Conservation (phyloP, 2,888 invertebrate genomes). For the Sthenelais limicola region DNA sequence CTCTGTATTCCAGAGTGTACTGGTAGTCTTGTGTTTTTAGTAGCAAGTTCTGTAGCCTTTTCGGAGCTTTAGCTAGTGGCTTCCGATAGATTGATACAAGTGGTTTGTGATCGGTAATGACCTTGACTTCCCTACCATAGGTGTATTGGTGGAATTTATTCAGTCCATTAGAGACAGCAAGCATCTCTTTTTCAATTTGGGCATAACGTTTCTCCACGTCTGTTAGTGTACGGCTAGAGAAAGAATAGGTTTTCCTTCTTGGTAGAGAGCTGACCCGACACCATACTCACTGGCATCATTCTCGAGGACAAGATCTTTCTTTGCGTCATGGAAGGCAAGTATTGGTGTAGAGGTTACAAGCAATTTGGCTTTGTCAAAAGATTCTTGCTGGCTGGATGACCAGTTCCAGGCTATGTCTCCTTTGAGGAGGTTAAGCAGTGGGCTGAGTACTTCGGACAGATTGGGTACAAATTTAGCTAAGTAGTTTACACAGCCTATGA, state of each 20-base stretch:
- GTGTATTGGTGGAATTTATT: conserved; percentile 69
- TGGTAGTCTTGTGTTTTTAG: conserved; percentile 26
- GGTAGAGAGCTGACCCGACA: conserved; percentile 53
- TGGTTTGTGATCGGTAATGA: conserved; percentile 70
- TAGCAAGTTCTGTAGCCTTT: conserved; percentile 58
- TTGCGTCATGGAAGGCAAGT: no score
- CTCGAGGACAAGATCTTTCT: no score
- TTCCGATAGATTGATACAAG: conserved; percentile 66
- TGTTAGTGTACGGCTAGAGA: conserved; percentile 68
- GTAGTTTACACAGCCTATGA: no score
- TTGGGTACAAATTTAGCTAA: no score
- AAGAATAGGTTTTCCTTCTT: conserved; percentile 67
- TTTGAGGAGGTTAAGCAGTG: no score
- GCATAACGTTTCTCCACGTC: conserved; percentile 67
- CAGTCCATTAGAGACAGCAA: conserved; percentile 64
- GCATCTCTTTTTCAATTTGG: conserved; percentile 67
- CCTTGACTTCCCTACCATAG: conserved; percentile 60
- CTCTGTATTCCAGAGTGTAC: conserved; percentile 40
- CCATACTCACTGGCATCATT: conserved; percentile 26
- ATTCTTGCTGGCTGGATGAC: no score
- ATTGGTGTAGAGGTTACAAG: no score
- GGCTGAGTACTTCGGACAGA: no score
- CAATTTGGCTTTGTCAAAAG: no score
- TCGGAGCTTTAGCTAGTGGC: conserved; percentile 54
- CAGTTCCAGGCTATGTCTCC: no score